Conservation (phyloP, 1,140 invertebrate species). For the Hydropsyche tenuis region DNA sequence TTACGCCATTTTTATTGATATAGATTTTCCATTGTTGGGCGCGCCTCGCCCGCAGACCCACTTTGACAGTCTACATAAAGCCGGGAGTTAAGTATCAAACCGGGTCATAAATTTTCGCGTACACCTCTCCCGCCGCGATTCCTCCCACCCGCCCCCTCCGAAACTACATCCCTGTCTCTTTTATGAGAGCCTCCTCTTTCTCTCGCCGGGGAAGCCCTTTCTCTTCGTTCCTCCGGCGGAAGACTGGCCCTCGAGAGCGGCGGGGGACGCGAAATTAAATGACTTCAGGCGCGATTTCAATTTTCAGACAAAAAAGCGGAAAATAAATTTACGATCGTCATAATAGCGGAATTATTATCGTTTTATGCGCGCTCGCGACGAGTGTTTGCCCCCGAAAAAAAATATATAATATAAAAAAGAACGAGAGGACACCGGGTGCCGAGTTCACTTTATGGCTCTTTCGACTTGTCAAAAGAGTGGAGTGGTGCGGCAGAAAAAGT, state of each 20-base stretch:
- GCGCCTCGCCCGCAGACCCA: slow-evolving; percentile 12
- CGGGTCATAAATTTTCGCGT: slow-evolving; percentile 42
- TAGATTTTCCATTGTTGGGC: slow-evolving; percentile 40
- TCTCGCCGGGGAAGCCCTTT: background rate
- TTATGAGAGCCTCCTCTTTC: background rate
- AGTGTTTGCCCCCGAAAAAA: slow-evolving; percentile 11
- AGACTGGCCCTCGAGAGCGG: background rate
- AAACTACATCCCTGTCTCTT: slow-evolving; percentile 7
- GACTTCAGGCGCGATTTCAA: slow-evolving; percentile 42
- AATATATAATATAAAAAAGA: background rate
- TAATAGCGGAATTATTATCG: slow-evolving; percentile 43
- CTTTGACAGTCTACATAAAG: slow-evolving; percentile 41
- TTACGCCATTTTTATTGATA: slow-evolving; percentile 41
- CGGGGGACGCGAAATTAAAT: slow-evolving; percentile 33
- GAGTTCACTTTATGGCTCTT: slow-evolving; percentile 34
- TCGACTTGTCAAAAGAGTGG: slow-evolving; percentile 36
- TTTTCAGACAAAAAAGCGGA: slow-evolving; percentile 40
- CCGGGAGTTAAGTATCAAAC: slow-evolving; percentile 40
- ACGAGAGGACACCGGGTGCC: background rate
- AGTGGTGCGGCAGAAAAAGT: slow-evolving; percentile 10
- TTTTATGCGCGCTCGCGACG: slow-evolving; percentile 37
- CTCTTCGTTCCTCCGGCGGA: background rate
- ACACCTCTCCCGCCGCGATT: slow-evolving; percentile 27
- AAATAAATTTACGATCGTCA: slow-evolving; percentile 45
- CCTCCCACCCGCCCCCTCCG: background rate